Conservation (phyloP, 2,888 invertebrate genomes). For the Agrilus biguttatus region DNA sequence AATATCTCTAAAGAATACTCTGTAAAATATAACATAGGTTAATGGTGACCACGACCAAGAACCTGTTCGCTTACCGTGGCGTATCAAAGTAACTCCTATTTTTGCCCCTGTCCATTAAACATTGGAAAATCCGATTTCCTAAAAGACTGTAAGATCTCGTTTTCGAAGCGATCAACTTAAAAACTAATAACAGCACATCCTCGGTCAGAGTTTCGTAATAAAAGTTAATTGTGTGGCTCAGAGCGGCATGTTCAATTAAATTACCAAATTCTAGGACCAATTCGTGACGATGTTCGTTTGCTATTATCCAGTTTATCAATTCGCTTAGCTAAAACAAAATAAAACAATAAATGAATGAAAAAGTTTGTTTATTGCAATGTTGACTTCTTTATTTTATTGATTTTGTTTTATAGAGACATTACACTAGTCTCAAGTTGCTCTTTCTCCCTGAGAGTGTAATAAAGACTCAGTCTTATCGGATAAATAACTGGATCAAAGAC, state of each 20-base stretch:
- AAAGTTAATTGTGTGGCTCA: conserved; percentile 29
- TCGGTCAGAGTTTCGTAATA: conserved; percentile 34
- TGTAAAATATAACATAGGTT: conserved; percentile 7
- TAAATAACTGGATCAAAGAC: no score
- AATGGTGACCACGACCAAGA: neutral
- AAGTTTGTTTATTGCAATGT: no score
- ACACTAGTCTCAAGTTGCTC: no score
- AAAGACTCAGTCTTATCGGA: no score
- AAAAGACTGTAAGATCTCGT: conserved; percentile 35
- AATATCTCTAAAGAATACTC: conserved; percentile 32
- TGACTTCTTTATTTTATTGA: no score
- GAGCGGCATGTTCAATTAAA: conserved; percentile 38
- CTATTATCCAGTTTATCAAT: neutral
- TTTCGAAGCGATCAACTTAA: conserved; percentile 34
- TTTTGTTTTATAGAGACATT: no score
- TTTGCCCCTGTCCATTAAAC: conserved; percentile 38
- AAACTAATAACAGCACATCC: conserved; percentile 33
- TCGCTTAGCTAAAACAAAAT: neutral
- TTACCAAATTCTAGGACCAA: conserved; percentile 36
- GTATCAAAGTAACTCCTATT: conserved; percentile 34
- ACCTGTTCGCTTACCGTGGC: conserved; percentile 25
- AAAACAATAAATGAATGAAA: no score
- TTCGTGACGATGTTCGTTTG: conserved; percentile 19
- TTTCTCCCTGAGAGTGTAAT: no score
- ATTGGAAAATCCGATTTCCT: conserved; percentile 39